Base-by-base conservation (phyloP, 2,113 vertebrate species). In the Nematolebias whitei region DNA sequence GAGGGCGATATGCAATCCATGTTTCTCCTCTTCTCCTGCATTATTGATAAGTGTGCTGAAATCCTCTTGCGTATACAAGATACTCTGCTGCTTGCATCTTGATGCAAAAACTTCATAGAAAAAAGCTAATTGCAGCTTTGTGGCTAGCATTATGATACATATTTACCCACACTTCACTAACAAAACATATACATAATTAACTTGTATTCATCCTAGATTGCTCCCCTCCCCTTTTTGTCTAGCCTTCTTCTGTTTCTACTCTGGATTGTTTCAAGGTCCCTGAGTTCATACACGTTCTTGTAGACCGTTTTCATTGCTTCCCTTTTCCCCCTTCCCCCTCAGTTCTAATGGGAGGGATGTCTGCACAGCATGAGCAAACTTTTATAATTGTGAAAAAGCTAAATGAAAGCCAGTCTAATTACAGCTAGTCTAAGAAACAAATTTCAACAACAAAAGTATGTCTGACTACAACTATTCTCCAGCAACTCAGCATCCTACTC, bases 191-290 rank as follows among this genome's bases (percentile, higher is more conserved):
- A 24, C 71, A 53, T 20, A 59, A 39, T 59, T 26, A 50, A 14
- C 16, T 20, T 18, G 15, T 10, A 35, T 35, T 35, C 32, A 35
- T 8, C 5, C 32, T 35, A 35, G 9, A 35, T 35, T 35, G 32
- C 32, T 35, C 10, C 10, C 10, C 10, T 35, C 32, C 5, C 32
- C 32, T 7, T 35, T 35, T 35, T 35, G 32, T 35, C 5, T 10
- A 35, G 32, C 32, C 9, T 35, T 35, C 1, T 39, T 83, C 76
- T 93, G 84, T 93, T 29, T 29, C 3, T 29, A 29, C 7, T 29
- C 84, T 91, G 64, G 70, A 73, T 79, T 6, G 90, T 93, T 94
- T 91, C 92, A 91, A 91, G 91, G 85, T 71, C 66, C 40, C 43
- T 38, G 48, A 77, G 66, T 52, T 1, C 68, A 50, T 51, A 45